phyloP scores from a whole-genome alignment of 2,113 vertebrate species.

The Probosciger aterrimus region DNA sequence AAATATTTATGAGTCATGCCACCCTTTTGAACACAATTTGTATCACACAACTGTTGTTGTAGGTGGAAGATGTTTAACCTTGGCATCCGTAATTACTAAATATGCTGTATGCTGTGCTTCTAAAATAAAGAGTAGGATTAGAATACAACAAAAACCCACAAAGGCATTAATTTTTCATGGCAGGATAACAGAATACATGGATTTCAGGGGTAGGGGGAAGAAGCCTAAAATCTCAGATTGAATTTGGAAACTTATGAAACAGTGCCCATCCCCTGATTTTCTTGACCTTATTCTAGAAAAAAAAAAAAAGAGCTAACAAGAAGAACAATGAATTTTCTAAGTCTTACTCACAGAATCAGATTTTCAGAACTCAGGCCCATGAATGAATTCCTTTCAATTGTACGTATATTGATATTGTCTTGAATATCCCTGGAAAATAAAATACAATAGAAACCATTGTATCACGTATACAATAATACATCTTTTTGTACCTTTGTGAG shows the following conservation, averaged over 20 bases:
- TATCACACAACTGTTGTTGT: conserved; percentile 36
- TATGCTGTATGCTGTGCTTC: conserved; percentile 39
- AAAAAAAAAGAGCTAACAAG: conserved; percentile 3
- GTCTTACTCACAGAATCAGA: conserved; percentile 77
- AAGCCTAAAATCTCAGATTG: not conserved
- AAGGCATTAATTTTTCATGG: not conserved
- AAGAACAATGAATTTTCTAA: not conserved
- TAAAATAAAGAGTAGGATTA: conserved; percentile 37
- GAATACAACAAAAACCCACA: not conserved
- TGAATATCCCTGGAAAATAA: conserved; percentile 79
- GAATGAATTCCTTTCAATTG: conserved; percentile 78
- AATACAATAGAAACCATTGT: not conserved
- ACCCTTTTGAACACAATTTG: conserved; percentile 58
- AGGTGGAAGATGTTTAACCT: conserved; percentile 55
- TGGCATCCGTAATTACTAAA: conserved; percentile 63
- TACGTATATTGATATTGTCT: conserved; percentile 81
- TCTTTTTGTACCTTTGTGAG: not conserved
- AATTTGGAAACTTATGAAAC: not conserved
- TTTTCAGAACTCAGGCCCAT: conserved; percentile 76
- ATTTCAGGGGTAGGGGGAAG: not conserved
- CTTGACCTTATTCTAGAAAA: conserved; percentile 46
- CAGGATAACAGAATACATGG: not conserved
- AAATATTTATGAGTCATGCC: conserved; percentile 62
- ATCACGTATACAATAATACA: not conserved
- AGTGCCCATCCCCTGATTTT: not conserved